phyloP scores from a whole-genome alignment of 2,888 invertebrate genomes.

The Anorthoa munda region DNA sequence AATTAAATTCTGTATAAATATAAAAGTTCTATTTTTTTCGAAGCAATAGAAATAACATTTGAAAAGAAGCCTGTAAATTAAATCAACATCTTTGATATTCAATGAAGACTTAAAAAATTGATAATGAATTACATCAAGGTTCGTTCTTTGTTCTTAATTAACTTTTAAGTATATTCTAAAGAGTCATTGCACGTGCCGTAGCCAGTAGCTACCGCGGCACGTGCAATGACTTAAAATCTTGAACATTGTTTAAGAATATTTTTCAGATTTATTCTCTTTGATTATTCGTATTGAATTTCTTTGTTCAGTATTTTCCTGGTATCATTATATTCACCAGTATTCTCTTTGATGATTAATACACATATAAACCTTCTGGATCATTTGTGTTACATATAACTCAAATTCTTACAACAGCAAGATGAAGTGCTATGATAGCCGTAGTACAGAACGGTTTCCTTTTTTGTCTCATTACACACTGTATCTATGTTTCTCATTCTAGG shows the following conservation, averaged over 20 bases:
- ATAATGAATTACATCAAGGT: slow-evolving; percentile 46
- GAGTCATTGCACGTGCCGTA: slow-evolving; percentile 22
- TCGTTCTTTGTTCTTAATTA: slow-evolving; percentile 50
- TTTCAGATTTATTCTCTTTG: slow-evolving; percentile 17
- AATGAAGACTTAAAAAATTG: slow-evolving; percentile 44
- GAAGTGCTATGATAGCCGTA: neutral
- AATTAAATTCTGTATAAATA: slow-evolving; percentile 46
- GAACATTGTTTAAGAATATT: slow-evolving; percentile 25
- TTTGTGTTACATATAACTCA: neutral
- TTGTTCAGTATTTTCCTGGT: slow-evolving; percentile 6
- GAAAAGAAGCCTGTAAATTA: slow-evolving; percentile 38
- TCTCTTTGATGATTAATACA: slow-evolving; percentile 1
- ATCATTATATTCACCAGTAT: neutral
- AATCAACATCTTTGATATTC: slow-evolving; percentile 57
- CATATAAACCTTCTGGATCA: neutral
- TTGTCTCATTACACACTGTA: no score
- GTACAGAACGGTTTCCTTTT: no score
- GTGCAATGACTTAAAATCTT: slow-evolving; percentile 6
- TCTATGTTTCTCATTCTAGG: no score
- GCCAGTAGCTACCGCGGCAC: neutral
- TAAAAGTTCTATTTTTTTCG: slow-evolving; percentile 28
- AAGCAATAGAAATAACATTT: slow-evolving; percentile 53
- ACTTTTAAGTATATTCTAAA: slow-evolving; percentile 47
- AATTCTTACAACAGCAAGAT: neutral
- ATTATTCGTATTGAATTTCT: slow-evolving; percentile 15